Base-by-base conservation (phyloP, 2,888 invertebrate genomes). In the Campoplex capitator region DNA sequence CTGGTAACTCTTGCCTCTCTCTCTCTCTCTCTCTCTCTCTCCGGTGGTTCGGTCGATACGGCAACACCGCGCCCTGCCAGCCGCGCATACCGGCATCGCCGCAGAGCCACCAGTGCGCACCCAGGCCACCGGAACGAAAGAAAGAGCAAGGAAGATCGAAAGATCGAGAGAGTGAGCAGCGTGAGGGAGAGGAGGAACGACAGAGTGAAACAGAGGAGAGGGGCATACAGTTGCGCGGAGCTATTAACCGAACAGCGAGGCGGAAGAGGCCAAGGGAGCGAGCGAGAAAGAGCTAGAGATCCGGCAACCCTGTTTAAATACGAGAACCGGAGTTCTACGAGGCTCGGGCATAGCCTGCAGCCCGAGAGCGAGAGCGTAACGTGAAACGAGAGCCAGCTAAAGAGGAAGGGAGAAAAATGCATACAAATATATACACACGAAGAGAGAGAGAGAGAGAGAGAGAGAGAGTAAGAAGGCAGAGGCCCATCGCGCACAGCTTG, bases 41-140 rank as follows among this genome's bases (percentile, higher is more conserved):
- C 67, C 89, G 88, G 90, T 90, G 91, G 88, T 88, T 90, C 92
- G 94, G 93, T 93, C 94, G 94, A 94, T 94, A 94, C 93, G 94
- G 93, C 93, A 93, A 93, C 94, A 92, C 90, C 92, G 94, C 93
- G 91, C 93, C 92, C 92, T 89, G 89, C 89, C 90, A 58, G 82
- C 76, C 89, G 81, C 88, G 88, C 90, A 92, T 91, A 91, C 92
- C 92, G 91, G 91, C 89, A 90, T 87, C 85, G 83, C 67, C 85
- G 87, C 87, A 73, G 81, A 83, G 81, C 76, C 78, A 58, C 76
- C 35, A 62, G 75, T 88, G 89, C 89, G 89, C 89, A 88, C 88
- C 89, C 88, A 88, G 88, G 89, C 86, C 87, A 89, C 42, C 18
- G 38, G 38, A 73, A n/a, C 70, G 75, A 56, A 35, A 51, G 71